Percentiles rank a stretch among this genome's conserved stretches.
Evolutionary conservation across 2,888 invertebrate species (phyloP).

Genomic region (Gisinianus flammeolus): DNA sequence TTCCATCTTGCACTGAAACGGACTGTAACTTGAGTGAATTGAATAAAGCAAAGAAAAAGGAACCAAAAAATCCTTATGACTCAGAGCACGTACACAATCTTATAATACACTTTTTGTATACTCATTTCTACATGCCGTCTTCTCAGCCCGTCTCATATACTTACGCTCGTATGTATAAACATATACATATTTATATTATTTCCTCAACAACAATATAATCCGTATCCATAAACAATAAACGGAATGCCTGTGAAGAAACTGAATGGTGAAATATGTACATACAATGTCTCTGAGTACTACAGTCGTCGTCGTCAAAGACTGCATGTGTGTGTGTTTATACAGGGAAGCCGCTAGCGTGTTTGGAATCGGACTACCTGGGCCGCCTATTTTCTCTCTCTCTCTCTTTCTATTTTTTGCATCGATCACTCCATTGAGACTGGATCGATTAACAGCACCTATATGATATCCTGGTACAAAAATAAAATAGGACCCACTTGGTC

Average conservation of each 20-base stretch:
- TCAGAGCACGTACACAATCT: not conserved
- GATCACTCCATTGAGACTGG: constrained; percentile 36
- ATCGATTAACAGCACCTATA: constrained; percentile 27
- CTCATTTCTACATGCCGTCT: not conserved
- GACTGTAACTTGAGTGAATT: constrained; percentile 34
- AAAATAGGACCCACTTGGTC: constrained; percentile 16
- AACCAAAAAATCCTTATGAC: constrained; percentile 20
- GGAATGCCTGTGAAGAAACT: no score
- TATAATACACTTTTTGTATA: not conserved
- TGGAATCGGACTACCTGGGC: constrained; percentile 22
- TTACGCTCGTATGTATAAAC: no score
- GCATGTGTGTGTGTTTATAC: constrained; percentile 4
- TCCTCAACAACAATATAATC: no score
- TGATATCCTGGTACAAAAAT: not conserved
- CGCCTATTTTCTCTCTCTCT: not conserved
- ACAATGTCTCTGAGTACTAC: no score
- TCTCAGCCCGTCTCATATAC: not conserved
- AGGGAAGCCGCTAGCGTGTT: constrained; percentile 17
- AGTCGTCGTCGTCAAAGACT: no score
- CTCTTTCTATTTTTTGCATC: constrained; percentile 31
- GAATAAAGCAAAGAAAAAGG: constrained; percentile 9
- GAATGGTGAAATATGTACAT: not conserved
- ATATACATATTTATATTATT: no score
- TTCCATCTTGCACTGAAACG: constrained; percentile 30
- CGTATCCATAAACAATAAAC: no score